These are phyloP conservation scores for Cygnus olor DNA, from an alignment of 2,797 vertebrate genomes.

Conservation along the genomic window DNA sequence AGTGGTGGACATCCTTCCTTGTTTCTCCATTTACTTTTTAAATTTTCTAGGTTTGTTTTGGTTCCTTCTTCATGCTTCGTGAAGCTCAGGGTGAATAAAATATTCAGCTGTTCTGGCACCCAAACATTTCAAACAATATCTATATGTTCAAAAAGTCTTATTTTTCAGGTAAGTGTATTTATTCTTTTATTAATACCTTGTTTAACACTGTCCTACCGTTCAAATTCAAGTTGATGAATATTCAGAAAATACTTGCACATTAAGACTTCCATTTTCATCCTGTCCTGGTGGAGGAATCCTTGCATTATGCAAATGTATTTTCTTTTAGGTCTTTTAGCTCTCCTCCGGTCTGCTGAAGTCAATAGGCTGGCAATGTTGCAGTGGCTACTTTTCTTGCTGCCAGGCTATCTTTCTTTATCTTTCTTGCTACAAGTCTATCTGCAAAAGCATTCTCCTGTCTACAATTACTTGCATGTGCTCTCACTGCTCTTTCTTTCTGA, in stretches of 20 bases:
- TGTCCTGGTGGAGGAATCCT: neutral
- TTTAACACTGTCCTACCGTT: neutral
- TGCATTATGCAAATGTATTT: neutral
- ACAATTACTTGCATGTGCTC: rapidly evolving
- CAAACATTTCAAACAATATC: neutral
- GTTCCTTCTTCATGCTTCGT: neutral
- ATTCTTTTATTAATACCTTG: neutral
- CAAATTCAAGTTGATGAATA: neutral
- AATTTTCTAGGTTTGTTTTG: neutral
- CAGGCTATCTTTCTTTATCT: neutral
- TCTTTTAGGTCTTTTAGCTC: neutral
- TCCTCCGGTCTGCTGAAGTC: neutral
- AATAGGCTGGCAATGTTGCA: neutral
- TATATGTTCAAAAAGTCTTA: neutral
- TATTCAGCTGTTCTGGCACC: neutral
- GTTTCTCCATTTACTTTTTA: neutral
- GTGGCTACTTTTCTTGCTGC: neutral
- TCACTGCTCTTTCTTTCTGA: neutral
- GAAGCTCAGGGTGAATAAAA: neutral
- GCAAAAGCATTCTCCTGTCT: neutral
- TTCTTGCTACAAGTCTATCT: neutral
- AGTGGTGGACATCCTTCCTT: neutral
- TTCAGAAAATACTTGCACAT: neutral
- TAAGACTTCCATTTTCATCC: neutral
- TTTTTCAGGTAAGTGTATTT: neutral